Conservation (phyloP, 2,113 vertebrate genomes). For the Cebidichthys violaceus region DNA sequence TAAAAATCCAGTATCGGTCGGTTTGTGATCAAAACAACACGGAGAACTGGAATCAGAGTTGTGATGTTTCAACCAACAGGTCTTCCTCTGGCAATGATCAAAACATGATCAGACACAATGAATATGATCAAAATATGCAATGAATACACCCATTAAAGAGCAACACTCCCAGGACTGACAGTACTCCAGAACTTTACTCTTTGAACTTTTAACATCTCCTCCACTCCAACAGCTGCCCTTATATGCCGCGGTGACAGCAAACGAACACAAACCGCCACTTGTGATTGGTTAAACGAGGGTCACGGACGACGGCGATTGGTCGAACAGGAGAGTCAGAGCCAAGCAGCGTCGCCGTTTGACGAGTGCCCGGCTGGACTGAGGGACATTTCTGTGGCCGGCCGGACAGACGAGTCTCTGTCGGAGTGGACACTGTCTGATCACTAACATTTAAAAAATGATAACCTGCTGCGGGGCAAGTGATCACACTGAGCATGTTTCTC, state of each 20-base stretch:
- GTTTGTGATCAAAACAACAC: background rate
- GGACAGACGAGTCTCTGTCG: constrained; percentile 21
- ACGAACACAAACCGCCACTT: constrained; percentile 14
- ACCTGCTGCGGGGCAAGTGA: constrained; percentile 18
- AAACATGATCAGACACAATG: background rate
- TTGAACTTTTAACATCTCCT: constrained; percentile 37
- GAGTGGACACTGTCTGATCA: constrained; percentile 15
- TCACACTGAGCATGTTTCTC: background rate
- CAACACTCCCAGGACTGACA: background rate
- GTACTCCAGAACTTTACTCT: constrained; percentile 12
- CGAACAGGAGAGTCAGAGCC: background rate
- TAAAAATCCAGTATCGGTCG: background rate
- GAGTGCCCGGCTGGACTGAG: constrained; percentile 29
- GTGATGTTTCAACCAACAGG: background rate
- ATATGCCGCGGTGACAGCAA: constrained; percentile 11
- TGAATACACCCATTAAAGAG: background rate
- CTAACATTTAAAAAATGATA: constrained; percentile 45
- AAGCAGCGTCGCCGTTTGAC: no score
- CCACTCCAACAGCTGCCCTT: constrained; percentile 34
- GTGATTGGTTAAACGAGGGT: constrained; percentile 32
- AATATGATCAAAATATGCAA: background rate
- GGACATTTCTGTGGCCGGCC: constrained; percentile 40
- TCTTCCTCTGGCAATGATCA: background rate
- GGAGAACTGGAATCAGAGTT: background rate
- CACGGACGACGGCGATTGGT: constrained; percentile 13